Conservation (phyloP, 2,113 vertebrate genomes). For the Physeter macrocephalus region DNA sequence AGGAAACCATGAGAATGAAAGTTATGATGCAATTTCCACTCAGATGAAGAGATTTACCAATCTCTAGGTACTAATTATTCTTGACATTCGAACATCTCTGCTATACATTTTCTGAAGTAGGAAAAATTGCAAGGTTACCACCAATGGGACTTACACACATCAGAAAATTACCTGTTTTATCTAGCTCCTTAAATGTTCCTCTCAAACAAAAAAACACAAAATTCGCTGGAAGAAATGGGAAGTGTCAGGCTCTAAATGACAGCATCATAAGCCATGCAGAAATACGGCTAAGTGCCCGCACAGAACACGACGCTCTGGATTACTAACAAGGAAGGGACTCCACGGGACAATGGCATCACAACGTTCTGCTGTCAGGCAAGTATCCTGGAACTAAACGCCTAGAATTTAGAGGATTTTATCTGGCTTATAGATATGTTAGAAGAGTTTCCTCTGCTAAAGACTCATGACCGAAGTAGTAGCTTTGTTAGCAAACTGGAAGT, state of each 20-base stretch:
- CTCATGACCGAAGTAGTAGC: background rate
- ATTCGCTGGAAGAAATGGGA: background rate
- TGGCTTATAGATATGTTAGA: background rate
- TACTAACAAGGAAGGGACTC: background rate
- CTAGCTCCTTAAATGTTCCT: background rate
- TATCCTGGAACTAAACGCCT: background rate
- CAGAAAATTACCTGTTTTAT: constrained; percentile 5
- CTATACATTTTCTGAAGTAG: background rate
- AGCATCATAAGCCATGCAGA: background rate
- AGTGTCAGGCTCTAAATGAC: background rate
- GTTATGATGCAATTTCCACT: background rate
- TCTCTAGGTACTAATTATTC: background rate
- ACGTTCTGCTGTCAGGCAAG: background rate
- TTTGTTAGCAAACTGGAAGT: background rate
- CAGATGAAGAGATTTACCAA: background rate
- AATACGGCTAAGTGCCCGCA: background rate
- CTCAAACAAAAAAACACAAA: background rate
- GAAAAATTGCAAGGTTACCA: background rate
- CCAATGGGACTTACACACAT: background rate
- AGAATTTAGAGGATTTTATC: background rate
- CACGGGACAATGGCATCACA: background rate
- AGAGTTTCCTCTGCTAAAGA: background rate
- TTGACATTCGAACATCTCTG: background rate
- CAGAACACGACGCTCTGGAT: background rate
- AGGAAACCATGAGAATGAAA: background rate